Evolutionary conservation across 2,797 vertebrate species (phyloP).

Genomic region (Mergus octosetaceus): DNA sequence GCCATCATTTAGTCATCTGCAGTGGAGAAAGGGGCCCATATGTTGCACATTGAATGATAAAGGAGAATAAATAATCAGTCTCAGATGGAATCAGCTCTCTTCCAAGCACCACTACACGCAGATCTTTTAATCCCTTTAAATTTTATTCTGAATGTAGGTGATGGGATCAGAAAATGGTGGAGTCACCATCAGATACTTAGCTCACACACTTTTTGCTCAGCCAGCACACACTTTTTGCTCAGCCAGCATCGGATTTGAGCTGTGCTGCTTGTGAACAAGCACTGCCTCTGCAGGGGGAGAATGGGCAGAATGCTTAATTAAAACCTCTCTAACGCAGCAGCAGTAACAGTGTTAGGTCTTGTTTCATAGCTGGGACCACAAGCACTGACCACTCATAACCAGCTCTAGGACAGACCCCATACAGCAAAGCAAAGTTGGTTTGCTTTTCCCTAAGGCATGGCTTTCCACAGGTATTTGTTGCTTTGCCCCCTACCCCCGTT

Average conservation of each 20-base stretch:
- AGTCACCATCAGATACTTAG: background rate
- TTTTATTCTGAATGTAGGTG: background rate
- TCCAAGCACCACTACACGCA: background rate
- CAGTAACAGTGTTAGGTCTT: background rate
- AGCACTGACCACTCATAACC: background rate
- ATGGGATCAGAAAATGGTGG: background rate
- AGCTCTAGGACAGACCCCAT: background rate
- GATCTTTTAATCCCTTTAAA: background rate
- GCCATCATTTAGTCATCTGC: conserved; percentile 56
- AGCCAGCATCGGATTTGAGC: background rate
- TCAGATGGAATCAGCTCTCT: conserved; percentile 17
- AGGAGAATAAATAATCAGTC: conserved; percentile 28
- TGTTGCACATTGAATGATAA: conserved; percentile 17
- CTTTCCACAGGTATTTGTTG: background rate
- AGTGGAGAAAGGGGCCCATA: conserved; percentile 3
- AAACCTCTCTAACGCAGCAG: background rate
- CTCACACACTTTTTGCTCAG: background rate
- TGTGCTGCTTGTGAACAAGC: background rate
- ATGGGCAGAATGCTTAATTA: background rate
- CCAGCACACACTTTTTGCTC: background rate
- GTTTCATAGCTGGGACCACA: background rate
- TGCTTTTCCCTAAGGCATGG: background rate
- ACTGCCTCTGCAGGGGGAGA: background rate
- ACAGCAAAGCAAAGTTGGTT: fast-evolving
- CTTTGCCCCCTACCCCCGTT: background rate